Base-by-base conservation (phyloP, 1,140 invertebrate genomes). In the Lepidurus apus region DNA sequence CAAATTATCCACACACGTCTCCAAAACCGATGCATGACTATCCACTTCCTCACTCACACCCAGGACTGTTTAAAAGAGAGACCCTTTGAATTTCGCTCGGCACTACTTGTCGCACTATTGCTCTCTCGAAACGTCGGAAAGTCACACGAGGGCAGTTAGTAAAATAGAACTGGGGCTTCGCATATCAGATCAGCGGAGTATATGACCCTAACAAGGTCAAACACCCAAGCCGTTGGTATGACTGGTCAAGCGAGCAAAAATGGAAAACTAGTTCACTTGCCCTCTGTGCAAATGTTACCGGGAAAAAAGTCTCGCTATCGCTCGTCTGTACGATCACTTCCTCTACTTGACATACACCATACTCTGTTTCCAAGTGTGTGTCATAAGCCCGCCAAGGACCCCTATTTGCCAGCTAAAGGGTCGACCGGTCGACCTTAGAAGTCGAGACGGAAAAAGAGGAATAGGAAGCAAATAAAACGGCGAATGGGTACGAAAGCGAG, bases 1-100 rank as follows among this genome's bases (percentile, higher is more conserved):
- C 53, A 65, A 65, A 65, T 65, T 65, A 65, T 65, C 53, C 53
- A 65, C 21, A 65, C 53, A n/a, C 53, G 8, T 17, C 53, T 65
- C 53, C 53, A 65, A 17, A 65, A 65, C 4, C 53, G 53, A 65
- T 65, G 53, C 53, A 65, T 65, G n/a, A 21, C 53, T 65, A 34
- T 65, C 21, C 53, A n/a, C 53, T 6, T 21, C 53, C 13, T 65
- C 53, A 65, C 13, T 26, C 26, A 17, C 53, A 65, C 53, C 7
- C 17, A 65, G n/a, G 21, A 65, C 17, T n/a, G 17, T 65, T 65
- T 65, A 13, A 13, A 21, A 9, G 53, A 7, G 17, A 5, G 34
- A 34, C 34, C 34, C 34, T 34, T 34, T 3, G 34, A 34, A 34
- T 34, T 34, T 34, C 34, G 34, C 34, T 34, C 34, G 34, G 34